Evolutionary conservation across 2,888 invertebrate genomes (phyloP).

Genomic region (Plebejus argus): DNA sequence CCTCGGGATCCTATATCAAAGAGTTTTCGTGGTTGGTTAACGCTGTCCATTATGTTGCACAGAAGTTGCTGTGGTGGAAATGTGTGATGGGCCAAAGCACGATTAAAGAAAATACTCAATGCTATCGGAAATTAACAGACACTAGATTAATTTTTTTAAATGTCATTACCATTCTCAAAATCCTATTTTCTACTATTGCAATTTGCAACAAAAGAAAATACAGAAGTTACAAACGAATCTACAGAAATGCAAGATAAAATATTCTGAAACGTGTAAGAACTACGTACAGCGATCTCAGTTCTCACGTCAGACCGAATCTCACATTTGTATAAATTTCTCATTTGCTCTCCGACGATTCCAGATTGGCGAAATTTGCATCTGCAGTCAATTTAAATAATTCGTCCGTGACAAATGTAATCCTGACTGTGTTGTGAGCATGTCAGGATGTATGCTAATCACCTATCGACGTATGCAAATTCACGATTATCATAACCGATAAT

Average conservation of each 20-base stretch:
- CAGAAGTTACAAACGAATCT: not conserved
- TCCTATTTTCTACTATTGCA: not conserved
- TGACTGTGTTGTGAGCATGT: conserved; percentile 59
- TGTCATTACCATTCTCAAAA: too few species aligned
- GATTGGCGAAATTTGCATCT: conserved; percentile 56
- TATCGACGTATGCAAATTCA: conserved; percentile 48
- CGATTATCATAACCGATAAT: conserved; percentile 41
- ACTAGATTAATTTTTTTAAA: too few species aligned
- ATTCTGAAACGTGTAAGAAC: conserved; percentile 28
- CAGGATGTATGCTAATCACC: conserved; percentile 28
- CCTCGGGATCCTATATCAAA: not conserved
- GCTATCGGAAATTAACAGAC: too few species aligned
- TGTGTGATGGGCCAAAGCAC: too few species aligned
- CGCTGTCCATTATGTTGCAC: not conserved
- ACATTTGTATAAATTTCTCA: conserved; percentile 72
- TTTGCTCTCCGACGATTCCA: conserved; percentile 67
- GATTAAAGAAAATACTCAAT: too few species aligned
- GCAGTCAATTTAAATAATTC: conserved; percentile 72
- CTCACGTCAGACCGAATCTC: conserved; percentile 46
- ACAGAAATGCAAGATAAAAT: conserved; percentile 8
- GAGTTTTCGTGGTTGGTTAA: not conserved
- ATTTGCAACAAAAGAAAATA: not conserved
- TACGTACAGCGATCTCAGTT: not conserved
- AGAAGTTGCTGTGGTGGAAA: too few species aligned
- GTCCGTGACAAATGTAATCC: conserved; percentile 64